Evolutionary conservation across 2,888 invertebrate species (phyloP), one percentile per base, ranked within the genome.

Genomic region (Conomelus anceps): DNA sequence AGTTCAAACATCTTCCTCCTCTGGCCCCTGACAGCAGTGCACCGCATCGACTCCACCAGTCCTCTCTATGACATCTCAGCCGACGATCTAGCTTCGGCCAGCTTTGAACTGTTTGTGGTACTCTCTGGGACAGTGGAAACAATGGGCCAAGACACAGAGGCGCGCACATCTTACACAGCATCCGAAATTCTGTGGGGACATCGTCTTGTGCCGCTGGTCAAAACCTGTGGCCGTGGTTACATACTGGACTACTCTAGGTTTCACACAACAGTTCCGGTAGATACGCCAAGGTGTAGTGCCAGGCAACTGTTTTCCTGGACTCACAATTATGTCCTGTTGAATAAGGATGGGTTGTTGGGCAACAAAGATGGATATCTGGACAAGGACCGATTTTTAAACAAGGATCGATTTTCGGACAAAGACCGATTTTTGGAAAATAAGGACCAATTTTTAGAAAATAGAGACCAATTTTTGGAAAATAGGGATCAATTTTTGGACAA

Each of bases 1-100:
- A 91, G 91, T 90, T 94, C 95, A 91, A 92, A 94, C 9, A 93
- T 95, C 22, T 96, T 98, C 92, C 95, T 97, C 85, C 95, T 97
- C 84, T 98, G 98, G 98, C 98, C 98, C 0, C 96, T 97, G 92
- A 97, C 97, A 0, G 95, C 98, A 13, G 96, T 97, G 17, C 98
- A 98, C 93, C 95, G 95, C 90, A 98, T 98, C 91, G 96, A 97
- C 92, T 94, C 94, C 13, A 93, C 93, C 23, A 97, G 97, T 92
- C 98, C 98, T 0, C 95, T 98, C 87, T 97, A 95, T 93, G 95
- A 96, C 91, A 95, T 97, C 92, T 96, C 96, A 0, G 96, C 96
- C 0, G 96, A 96, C 91, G 97, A 97, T 92, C 95, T 98, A 92
- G 95, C 96, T 92, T 94, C 95, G 84, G 92, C 94, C 92, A 96